Evolutionary conservation across 2,888 invertebrate species (phyloP).

Genomic region (Phaedon cochleariae): DNA sequence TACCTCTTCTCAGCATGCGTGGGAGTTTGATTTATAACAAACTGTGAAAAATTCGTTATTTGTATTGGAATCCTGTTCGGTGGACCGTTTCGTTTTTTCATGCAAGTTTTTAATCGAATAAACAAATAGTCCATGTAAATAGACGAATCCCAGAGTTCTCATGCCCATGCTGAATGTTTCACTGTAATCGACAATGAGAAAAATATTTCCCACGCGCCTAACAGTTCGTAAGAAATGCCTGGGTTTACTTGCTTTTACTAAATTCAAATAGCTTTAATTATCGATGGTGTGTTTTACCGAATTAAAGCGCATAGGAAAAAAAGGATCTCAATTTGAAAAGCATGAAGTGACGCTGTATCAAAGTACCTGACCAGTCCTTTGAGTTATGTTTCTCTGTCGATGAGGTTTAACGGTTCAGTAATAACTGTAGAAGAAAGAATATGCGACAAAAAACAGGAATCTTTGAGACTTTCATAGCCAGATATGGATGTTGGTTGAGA

Average conservation of each 20-base stretch:
- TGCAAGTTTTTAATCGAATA: conserved; percentile 31
- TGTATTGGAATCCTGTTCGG: neutral
- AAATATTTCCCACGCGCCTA: conserved; percentile 37
- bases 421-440: neutral
- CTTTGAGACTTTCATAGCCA: too few species aligned
- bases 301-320: conserved; percentile 28
- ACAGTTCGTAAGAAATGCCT: conserved; percentile 19
- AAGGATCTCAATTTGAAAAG: conserved; percentile 21
- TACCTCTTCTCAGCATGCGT: too few species aligned
- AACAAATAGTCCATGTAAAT: conserved; percentile 34
- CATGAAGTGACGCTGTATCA: conserved; percentile 29
- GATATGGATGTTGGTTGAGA: too few species aligned
- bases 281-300: conserved; percentile 39
- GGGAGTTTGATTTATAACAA: neutral
- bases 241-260: conserved; percentile 37
- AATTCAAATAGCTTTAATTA: conserved; percentile 43
- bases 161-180: conserved; percentile 22
- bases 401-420: conserved; percentile 2
- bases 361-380: conserved; percentile 16
- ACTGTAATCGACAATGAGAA: conserved; percentile 18
- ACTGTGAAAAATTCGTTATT: neutral
- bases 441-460: too few species aligned
- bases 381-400: neutral
- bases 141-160: conserved; percentile 26
- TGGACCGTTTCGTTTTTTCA: conserved; percentile 17